Percentiles rank a stretch among this genome's conserved stretches.
These are phyloP conservation scores for Glossophaga mutica DNA, from an alignment of 2,797 vertebrate species.

Conservation along the genomic window DNA sequence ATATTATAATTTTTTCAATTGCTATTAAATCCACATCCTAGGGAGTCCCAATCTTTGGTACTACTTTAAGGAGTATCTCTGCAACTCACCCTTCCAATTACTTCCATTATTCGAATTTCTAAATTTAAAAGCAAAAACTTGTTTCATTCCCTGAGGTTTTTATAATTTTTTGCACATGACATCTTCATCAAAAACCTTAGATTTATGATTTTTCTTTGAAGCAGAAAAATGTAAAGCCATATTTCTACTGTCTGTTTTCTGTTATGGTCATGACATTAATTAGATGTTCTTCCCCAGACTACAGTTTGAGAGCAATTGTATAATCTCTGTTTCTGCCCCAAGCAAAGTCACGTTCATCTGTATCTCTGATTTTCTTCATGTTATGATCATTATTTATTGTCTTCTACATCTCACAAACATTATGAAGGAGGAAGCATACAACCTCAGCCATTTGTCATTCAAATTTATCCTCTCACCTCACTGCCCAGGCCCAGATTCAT, in stretches of 20 bases:
- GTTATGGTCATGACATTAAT: background rate
- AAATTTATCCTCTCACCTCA: background rate
- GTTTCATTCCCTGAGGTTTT: background rate
- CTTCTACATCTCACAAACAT: background rate
- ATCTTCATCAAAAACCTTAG: background rate
- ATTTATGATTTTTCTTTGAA: background rate
- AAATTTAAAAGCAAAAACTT: background rate
- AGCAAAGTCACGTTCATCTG: background rate
- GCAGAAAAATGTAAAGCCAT: background rate
- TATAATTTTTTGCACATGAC: background rate
- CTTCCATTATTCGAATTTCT: background rate
- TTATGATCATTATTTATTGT: background rate
- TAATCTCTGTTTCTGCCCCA: background rate
- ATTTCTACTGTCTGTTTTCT: background rate
- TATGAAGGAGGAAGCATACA: background rate
- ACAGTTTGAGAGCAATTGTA: background rate
- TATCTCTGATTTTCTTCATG: background rate
- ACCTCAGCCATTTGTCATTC: background rate
- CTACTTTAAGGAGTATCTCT: background rate
- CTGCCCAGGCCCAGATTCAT: background rate
- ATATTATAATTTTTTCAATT: background rate
- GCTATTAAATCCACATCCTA: background rate
- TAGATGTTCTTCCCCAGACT: background rate
- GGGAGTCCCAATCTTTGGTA: background rate
- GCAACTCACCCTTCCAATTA: background rate